Evolutionary conservation across 2,888 invertebrate genomes (phyloP).

Genomic region (Tetranychus piercei): DNA sequence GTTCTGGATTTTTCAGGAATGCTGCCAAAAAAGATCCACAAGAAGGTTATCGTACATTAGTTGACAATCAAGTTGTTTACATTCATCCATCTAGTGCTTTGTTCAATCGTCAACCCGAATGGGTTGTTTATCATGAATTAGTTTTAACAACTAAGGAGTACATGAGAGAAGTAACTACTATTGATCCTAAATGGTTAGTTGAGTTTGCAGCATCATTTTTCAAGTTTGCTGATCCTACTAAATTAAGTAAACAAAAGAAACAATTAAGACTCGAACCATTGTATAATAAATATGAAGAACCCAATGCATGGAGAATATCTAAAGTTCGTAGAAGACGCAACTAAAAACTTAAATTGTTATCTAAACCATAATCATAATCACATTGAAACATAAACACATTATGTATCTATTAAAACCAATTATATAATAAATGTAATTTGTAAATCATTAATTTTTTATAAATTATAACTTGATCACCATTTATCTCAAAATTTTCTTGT

Average conservation of each 20-base stretch:
- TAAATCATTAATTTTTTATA: too few relatives aligned
- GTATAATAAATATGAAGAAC: constrained; percentile 96
- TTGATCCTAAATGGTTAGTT: constrained; percentile 94
- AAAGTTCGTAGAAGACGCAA: constrained; percentile 67
- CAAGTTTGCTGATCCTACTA: constrained; percentile 94
- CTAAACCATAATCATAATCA: too few relatives aligned
- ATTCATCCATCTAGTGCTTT: constrained; percentile 95
- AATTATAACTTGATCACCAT: too few relatives aligned
- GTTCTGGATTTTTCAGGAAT: constrained; percentile 91
- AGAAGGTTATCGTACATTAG: constrained; percentile 83
- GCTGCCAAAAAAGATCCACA: constrained; percentile 98
- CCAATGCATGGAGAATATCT: constrained; percentile 97
- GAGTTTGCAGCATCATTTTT: constrained; percentile 99
- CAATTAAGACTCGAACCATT: constrained; percentile 92
- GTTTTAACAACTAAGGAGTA: constrained; percentile 98
- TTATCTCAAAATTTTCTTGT: too few relatives aligned
- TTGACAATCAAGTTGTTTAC: constrained; percentile 93
- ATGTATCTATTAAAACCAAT: too few relatives aligned
- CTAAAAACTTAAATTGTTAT: constrained; percentile 35
- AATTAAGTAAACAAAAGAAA: constrained; percentile 94
- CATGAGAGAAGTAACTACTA: constrained; percentile 92
- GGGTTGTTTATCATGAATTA: constrained; percentile 97
- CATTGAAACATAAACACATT: too few relatives aligned
- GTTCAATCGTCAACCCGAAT: constrained; percentile 95
- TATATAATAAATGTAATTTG: too few relatives aligned